Evolutionary conservation across 2,113 vertebrate species (phyloP).

Genomic region (Muntiacus reevesi): DNA sequence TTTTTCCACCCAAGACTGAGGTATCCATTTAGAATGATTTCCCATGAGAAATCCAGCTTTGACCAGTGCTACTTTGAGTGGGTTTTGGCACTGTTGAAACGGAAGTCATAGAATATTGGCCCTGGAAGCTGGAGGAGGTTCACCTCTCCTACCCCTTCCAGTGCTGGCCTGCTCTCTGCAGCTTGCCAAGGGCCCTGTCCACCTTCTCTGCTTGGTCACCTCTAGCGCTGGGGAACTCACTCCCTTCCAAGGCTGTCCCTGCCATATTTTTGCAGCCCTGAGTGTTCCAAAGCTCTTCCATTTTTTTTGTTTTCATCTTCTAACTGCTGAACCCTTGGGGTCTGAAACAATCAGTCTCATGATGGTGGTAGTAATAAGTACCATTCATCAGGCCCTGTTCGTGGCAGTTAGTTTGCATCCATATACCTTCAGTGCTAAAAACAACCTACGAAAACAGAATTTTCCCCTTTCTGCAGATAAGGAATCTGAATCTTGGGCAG

Average conservation of each 20-base stretch:
- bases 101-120: background rate
- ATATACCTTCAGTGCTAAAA: background rate
- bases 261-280: background rate
- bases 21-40: background rate
- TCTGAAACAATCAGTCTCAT: background rate
- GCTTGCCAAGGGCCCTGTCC: background rate
- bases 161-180: background rate
- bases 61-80: background rate
- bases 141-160: background rate
- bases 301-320: background rate
- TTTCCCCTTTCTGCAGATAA: background rate
- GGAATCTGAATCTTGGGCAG: background rate
- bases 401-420: background rate
- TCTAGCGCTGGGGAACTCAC: background rate
- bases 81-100: background rate
- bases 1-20: background rate
- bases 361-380: background rate
- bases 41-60: background rate
- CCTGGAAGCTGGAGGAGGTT: background rate
- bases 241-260: background rate
- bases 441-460: background rate
- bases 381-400: background rate
- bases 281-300: background rate
- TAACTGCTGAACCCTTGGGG: background rate
- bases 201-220: background rate